Evolutionary conservation across 1,140 invertebrate genomes (phyloP).

Genomic region (Drosophila bifasciata): DNA sequence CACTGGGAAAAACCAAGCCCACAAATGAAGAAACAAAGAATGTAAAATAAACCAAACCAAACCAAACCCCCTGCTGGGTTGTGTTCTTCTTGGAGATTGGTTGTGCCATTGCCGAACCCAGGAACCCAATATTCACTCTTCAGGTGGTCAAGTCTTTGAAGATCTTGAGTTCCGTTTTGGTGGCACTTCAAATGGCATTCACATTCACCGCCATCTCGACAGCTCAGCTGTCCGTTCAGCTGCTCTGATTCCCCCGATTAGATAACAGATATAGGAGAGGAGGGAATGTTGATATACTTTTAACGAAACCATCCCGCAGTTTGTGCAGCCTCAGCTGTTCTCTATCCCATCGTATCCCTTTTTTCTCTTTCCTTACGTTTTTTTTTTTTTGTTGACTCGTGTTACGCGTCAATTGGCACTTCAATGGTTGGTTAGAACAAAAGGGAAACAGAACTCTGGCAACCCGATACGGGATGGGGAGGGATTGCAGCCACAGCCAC

Average conservation of each 20-base stretch:
- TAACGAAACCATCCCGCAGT: too few relatives aligned
- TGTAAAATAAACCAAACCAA: not conserved
- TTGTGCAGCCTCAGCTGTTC: conserved; percentile 29
- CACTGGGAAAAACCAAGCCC: conserved; percentile 26
- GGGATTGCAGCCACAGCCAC: conserved; percentile 8
- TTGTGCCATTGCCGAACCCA: conserved; percentile 3
- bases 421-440: conserved; percentile 10
- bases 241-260: conserved; percentile 41
- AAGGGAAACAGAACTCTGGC: not conserved
- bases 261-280: conserved; percentile 25
- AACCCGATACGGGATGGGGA: not conserved
- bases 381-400: conserved; percentile 65
- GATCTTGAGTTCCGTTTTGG: not conserved
- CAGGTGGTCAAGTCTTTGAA: conserved; percentile 26
- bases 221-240: conserved; percentile 17
- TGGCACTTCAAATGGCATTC: not conserved
- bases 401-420: conserved; percentile 66
- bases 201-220: conserved; percentile 2
- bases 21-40: conserved; percentile 7
- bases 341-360: not conserved
- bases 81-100: conserved; percentile 16
- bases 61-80: conserved; percentile 21
- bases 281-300: too few relatives aligned
- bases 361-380: conserved; percentile 26
- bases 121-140: not conserved